Evolutionary conservation across 2,888 invertebrate genomes (phyloP), one percentile per base, ranked within the genome.

Genomic region (Tachystola acroxantha): DNA sequence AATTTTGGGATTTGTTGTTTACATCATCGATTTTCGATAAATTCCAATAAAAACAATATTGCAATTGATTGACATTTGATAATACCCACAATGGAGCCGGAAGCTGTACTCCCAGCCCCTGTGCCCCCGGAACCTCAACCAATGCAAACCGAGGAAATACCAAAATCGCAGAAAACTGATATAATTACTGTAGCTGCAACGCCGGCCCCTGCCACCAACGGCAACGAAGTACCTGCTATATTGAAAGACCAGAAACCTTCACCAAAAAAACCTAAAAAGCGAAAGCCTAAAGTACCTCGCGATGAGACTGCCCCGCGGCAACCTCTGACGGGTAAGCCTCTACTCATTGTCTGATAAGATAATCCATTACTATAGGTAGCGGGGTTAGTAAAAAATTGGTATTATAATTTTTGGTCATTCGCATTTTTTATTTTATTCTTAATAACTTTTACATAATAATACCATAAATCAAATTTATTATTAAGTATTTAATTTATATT

Each of bases 301-400:
- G 93, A 93, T 66, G 88, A 89, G 7, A 92, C 92, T 32, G 93
- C 93, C 1, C 93, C 93, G 0, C 85, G 92, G 34, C 92, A 92
- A 57, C 93, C 93, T 6, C 78, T 93, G 9, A 93, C 93, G 39
- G 93, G 93, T 90, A 64, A 13, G 37, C 10, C n/a, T 20, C 7
- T 20, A n/a, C n/a, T n/a, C n/a, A n/a, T n/a, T n/a, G n/a, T n/a
- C n/a, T n/a, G n/a, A n/a, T n/a, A n/a, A n/a, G n/a, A n/a, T n/a
- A n/a, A n/a, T n/a, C n/a, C n/a, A n/a, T n/a, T n/a, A n/a, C n/a
- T n/a, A n/a, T n/a, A n/a, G n/a, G n/a, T n/a, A n/a, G n/a, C n/a
- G n/a, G n/a, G n/a, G n/a, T n/a, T n/a, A n/a, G n/a, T n/a, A 16
- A 16, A 6, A 16, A 6, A 4, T 16, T 16, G 3, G 16, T 6